Base-by-base conservation (phyloP, 2,113 vertebrate species). In the Scytalopus superciliaris region DNA sequence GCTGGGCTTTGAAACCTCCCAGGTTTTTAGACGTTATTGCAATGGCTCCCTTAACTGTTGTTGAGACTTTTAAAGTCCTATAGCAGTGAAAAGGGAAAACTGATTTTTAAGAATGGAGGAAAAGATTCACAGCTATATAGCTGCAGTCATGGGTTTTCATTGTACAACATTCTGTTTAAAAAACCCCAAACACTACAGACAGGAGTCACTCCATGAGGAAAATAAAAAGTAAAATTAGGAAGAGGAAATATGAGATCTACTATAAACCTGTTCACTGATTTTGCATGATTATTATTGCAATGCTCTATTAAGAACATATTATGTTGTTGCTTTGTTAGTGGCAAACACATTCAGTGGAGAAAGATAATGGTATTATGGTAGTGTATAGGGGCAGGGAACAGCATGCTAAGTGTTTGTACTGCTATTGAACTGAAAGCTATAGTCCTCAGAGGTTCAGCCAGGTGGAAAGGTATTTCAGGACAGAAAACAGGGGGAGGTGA, bases 41-140 rank as follows among this genome's bases (percentile, higher is more conserved):
- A 80, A 94, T 88, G 37, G 31, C 55, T 94, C 79, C 79, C 90
- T 77, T 70, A 87, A 63, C 64, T 90, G 75, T 40, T 90, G 50
- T 92, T 86, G 68, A 90, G 64, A 63, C 35, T 70, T 93, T 39
- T 59, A n/a, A 92, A 90, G 44, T 81, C 63, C 39, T 70, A 15
- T 3, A 59, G 9, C 52, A 55, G 12, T 44, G 68, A 57, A 80
- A 86, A 94, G 10, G 30, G 42, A 81, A 89, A 92, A 37, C 14
- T 22, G 42, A 50, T 62, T 83, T 92, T 96, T 72, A 77, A 70
- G 64, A 92, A 80, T 35, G 7, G 33, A 50, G 37, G 25, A 62
- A 60, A 76, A 63, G 39, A 45, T n/a, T 31, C 10, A 27, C 6
- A 35, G 45, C 62, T 79, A 9, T 76, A 13, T 23, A 56, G 24